Conservation (phyloP, 2,888 invertebrate species). For the Ormia ochracea region DNA sequence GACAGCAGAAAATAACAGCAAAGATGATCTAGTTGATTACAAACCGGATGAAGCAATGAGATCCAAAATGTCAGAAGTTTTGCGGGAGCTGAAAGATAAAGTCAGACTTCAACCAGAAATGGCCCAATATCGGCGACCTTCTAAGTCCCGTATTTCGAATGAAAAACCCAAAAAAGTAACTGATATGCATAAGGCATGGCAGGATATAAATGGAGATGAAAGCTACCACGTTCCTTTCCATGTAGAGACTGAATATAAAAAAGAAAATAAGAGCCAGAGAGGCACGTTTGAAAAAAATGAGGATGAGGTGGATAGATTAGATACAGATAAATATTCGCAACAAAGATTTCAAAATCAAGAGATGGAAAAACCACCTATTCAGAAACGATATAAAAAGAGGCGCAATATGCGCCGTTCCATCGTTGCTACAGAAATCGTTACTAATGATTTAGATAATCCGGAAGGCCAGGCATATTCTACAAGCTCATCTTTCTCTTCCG, state of each 20-base stretch:
- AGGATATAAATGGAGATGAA: conserved; percentile 70
- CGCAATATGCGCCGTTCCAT: conserved; percentile 55
- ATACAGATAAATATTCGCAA: conserved; percentile 21
- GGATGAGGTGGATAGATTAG: neutral
- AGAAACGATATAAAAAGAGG: conserved; percentile 52
- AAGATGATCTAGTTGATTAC: conserved; percentile 73
- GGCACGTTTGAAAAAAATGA: neutral
- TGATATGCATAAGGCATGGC: conserved; percentile 75
- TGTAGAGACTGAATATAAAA: neutral
- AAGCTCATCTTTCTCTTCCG: conserved; percentile 77
- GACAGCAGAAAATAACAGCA: conserved; percentile 81
- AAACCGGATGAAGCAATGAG: conserved; percentile 84
- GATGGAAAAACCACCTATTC: conserved; percentile 20
- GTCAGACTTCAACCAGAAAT: conserved; percentile 76
- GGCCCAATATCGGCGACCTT: neutral
- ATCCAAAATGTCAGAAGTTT: conserved; percentile 87
- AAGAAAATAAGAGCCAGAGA: neutral
- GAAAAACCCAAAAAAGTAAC: conserved; percentile 71
- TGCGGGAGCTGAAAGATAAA: conserved; percentile 85
- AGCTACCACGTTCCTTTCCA: conserved; percentile 14
- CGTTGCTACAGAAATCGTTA: conserved; percentile 40
- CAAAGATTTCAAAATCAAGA: conserved; percentile 18
- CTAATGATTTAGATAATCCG: conserved; percentile 18
- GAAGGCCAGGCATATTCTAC: conserved; percentile 55
- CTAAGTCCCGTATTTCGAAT: conserved; percentile 60